Evolutionary conservation across 2,888 invertebrate genomes (phyloP), one percentile per base, ranked within the genome.

Genomic region (Himalopsyche anomala): DNA sequence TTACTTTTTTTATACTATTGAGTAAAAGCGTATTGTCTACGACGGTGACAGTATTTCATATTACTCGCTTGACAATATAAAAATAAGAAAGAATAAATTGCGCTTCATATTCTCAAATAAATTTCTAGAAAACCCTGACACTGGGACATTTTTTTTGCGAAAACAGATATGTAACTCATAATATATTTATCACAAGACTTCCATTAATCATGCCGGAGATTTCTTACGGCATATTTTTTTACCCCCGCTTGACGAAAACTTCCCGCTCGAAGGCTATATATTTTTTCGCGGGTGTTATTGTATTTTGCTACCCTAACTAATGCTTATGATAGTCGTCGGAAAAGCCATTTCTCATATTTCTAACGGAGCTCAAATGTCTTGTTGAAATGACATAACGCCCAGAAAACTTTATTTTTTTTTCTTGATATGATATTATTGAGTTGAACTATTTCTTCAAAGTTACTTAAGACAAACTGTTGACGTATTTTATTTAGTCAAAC

Each of bases 161-260:
- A 62, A 62, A 62, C 62, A 84, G 86, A 87, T 85, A 80, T 84
- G 84, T 83, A 87, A 85, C 86, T 87, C 87, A 81, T 87, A 87
- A 87, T 87, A 86, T 87, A 87, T 87, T 87, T 87, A 87, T 87
- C 86, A 87, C 87, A 87, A 86, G 85, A 85, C 83, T 84, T 83
- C 86, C 86, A 87, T 87, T 86, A 87, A 87, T 87, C 87, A 85
- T 84, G 84, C 86, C 86, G 84, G 87, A 87, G 86, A 87, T 87
- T 87, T 87, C 86, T 85, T 84, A 82, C n/a, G 79, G 84, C 85
- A 84, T 86, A 84, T 86, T 81, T 80, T 84, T 86, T 86, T 84
- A 74, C 62, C 62, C 84, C 42, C 62, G 80, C 81, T 15, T 84
- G 62, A 84, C 80, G 84, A 69, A 81, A 56, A 80, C 51, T 84